Percentiles rank a stretch among this genome's conserved stretches.
Conservation (phyloP, 2,888 invertebrate species). For the Calliopum simillimum region DNA sequence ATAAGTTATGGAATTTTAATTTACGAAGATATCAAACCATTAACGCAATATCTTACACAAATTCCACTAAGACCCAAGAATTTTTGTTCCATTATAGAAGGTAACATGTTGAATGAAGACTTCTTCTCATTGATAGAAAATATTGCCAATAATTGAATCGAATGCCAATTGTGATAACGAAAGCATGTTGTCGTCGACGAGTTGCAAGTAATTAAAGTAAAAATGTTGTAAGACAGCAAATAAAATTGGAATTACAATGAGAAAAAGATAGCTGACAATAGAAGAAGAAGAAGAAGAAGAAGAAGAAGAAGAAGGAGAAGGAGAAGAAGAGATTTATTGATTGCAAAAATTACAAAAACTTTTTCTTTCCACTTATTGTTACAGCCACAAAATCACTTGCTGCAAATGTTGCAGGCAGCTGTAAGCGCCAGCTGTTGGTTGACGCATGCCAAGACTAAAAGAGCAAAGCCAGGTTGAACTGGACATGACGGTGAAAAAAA, state of each 20-base stretch:
- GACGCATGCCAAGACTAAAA: constrained; percentile 7
- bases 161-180: no score
- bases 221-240: constrained; percentile 1
- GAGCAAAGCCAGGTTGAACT: background rate
- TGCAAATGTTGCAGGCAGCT: constrained; percentile 5
- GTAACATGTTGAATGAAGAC: no score
- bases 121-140: no score
- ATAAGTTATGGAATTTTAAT: no score
- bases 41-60: no score
- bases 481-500: background rate
- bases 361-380: constrained; percentile 12
- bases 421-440: constrained; percentile 25
- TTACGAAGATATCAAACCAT: no score
- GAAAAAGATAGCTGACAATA: no score
- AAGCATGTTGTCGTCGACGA: background rate
- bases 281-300: no score
- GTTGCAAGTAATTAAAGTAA: constrained; percentile 7
- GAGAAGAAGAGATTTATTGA: constrained; percentile 12
- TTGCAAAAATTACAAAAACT: constrained; percentile 1
- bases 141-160: no score
- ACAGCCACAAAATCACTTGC: constrained; percentile 11
- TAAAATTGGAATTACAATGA: background rate
- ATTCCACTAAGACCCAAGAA: no score
- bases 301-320: no score
- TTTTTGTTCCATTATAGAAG: no score